Base-by-base conservation (phyloP, 2,797 vertebrate genomes). In the Neosilurus hyrtlii region DNA sequence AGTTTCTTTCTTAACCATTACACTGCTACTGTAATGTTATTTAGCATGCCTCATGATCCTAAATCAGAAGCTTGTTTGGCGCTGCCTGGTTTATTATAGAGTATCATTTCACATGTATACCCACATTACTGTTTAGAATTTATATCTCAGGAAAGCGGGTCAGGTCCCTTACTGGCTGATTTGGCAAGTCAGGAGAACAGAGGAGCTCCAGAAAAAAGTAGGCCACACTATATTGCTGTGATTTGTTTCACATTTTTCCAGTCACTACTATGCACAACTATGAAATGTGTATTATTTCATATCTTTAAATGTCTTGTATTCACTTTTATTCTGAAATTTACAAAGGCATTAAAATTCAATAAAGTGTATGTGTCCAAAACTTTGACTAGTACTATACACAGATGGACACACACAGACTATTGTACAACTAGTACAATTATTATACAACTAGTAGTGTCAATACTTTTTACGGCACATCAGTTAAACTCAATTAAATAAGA, bases 191-290 rank as follows among this genome's bases (percentile, higher is more conserved):
- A 82, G 56, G 56, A 84, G 59, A 68, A 72, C 61, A 56, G 70
- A 84, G 82, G 37, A 80, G 70, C 83, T 91, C 80, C 86, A 90
- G 88, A 84, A 86, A 90, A 91, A 94, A 93, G 84, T 93, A 91
- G 94, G 94, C 88, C 93, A 93, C 68, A 49, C 82, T 72, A 86
- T 87, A 90, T 43, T 43, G 89, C 59, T 10, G 14, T 63, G n/a
- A 65, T 52, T 65, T 65, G 37, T 78, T 51, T 78, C 18, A 62
- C 43, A 52, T 8, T 65, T 65, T 30, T 79, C 18, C 24, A 2
- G 62, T 65, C 76, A 79, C 15, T 52, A 9, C 52, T n/a, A n/a
- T n/a, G n/a, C n/a, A n/a, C n/a, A n/a, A 52, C 76, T 52, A 65
- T 20, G 5, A 65, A 65, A 78, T 52, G 18, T 65, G 8, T 24